Evolutionary conservation across 2,797 vertebrate species (phyloP).

Genomic region (Bothrops alternatus): DNA sequence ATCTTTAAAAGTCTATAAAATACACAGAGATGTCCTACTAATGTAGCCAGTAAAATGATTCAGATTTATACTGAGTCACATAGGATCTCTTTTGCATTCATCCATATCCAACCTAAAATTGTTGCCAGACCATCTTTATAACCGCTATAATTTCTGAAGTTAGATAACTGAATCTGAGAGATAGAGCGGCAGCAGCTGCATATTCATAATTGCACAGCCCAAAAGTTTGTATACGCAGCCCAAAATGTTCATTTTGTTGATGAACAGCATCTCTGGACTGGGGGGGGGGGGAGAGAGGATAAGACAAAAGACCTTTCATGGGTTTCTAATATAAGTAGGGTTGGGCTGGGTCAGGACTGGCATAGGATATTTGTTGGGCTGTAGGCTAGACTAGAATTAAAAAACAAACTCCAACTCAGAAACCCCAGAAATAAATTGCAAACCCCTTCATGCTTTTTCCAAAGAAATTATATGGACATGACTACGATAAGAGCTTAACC

Average conservation of each 20-base stretch:
- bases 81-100: background rate
- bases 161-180: background rate
- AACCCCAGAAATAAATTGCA: background rate
- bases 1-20: background rate
- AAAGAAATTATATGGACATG: background rate
- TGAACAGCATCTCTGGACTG: background rate
- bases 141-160: background rate
- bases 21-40: background rate
- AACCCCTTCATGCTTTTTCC: background rate
- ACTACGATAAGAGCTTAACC: background rate
- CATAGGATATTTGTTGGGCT: background rate
- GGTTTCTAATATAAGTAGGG: background rate
- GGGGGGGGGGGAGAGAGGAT: accelerated
- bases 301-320: background rate
- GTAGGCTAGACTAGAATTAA: background rate
- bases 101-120: background rate
- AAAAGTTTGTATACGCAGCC: background rate
- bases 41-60: background rate
- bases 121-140: background rate
- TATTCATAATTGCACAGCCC: background rate
- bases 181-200: background rate
- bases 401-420: background rate
- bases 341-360: background rate
- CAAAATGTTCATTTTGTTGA: background rate
- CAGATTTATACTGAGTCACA: background rate